Conservation (phyloP, 2,888 invertebrate species). For the Drosophila paramelanica region DNA sequence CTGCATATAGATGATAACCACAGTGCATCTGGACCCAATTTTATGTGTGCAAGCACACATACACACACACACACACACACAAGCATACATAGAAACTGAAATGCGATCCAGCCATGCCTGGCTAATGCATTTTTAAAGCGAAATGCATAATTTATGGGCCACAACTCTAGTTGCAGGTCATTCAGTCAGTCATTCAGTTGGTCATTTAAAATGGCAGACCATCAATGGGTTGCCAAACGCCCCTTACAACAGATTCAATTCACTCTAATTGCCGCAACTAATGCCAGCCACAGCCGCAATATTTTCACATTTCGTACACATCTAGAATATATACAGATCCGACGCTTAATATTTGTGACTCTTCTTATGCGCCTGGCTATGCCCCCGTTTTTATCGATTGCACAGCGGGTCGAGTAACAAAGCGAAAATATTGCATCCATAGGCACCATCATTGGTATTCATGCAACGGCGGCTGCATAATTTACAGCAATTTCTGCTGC, state of each 20-base stretch:
- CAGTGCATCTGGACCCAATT: conserved; percentile 50
- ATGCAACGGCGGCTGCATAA: conserved; percentile 66
- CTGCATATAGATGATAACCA: conserved; percentile 53
- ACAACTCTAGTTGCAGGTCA: conserved; percentile 24
- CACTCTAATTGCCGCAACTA: conserved; percentile 71
- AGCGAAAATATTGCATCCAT: conserved; percentile 45
- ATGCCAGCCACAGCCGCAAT: conserved; percentile 50
- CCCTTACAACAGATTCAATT: conserved; percentile 10
- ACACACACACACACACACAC: neutral
- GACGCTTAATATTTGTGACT: conserved; percentile 23
- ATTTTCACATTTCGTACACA: conserved; percentile 46
- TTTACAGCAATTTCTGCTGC: conserved; percentile 68
- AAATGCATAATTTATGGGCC: conserved; percentile 68
- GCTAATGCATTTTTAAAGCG: conserved; percentile 76
- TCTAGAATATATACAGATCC: neutral
- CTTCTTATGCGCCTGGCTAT: conserved; percentile 13
- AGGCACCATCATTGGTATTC: conserved; percentile 65
- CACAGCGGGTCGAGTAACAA: conserved; percentile 11
- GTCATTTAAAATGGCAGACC: conserved; percentile 33
- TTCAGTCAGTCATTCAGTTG: conserved; percentile 23
- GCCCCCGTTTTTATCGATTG: conserved; percentile 66
- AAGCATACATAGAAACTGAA: conserved; percentile 3
- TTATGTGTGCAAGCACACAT: neutral
- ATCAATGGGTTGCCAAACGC: conserved; percentile 9
- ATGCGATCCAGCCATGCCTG: conserved; percentile 28